phyloP scores from a whole-genome alignment of 1,140 invertebrate genomes.

The Aphelenchoides fujianensis region DNA sequence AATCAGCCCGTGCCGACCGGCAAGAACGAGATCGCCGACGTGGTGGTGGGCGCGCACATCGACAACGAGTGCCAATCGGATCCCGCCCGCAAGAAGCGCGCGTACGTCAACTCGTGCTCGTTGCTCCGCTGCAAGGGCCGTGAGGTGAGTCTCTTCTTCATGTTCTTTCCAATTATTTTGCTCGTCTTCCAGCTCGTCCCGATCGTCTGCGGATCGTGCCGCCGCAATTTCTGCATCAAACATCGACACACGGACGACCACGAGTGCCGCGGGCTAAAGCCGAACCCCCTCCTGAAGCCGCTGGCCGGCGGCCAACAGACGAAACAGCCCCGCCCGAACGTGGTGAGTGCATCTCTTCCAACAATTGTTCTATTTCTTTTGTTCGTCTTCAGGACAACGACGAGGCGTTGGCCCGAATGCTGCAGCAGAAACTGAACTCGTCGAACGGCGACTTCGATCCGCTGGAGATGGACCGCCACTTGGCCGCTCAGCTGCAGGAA shows the following conservation, averaged over 20 bases:
- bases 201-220: slow-evolving; percentile 20
- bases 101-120: slow-evolving; percentile 25
- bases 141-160: slow-evolving; percentile 20
- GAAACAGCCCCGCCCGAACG: too few species aligned
- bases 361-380: slow-evolving; percentile 16
- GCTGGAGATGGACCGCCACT: slow-evolving; percentile 14
- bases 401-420: slow-evolving; percentile 17
- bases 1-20: slow-evolving; percentile 33
- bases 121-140: slow-evolving; percentile 28
- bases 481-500: slow-evolving; percentile 17
- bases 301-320: not conserved
- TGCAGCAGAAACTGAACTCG: slow-evolving; percentile 17
- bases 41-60: slow-evolving; percentile 31
- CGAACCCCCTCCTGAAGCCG: slow-evolving; percentile 11
- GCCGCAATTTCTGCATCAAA: slow-evolving; percentile 28
- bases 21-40: slow-evolving; percentile 27
- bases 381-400: slow-evolving; percentile 19
- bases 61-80: slow-evolving; percentile 40
- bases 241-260: slow-evolving; percentile 27
- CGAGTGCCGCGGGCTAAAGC: slow-evolving; percentile 8
- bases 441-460: not conserved
- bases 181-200: slow-evolving; percentile 26
- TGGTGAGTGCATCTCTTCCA: too few species aligned
- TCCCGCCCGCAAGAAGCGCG: slow-evolving; percentile 30
- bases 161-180: slow-evolving; percentile 17